Evolutionary conservation across 2,797 vertebrate genomes (phyloP).

Genomic region (Microhierax caerulescens): DNA sequence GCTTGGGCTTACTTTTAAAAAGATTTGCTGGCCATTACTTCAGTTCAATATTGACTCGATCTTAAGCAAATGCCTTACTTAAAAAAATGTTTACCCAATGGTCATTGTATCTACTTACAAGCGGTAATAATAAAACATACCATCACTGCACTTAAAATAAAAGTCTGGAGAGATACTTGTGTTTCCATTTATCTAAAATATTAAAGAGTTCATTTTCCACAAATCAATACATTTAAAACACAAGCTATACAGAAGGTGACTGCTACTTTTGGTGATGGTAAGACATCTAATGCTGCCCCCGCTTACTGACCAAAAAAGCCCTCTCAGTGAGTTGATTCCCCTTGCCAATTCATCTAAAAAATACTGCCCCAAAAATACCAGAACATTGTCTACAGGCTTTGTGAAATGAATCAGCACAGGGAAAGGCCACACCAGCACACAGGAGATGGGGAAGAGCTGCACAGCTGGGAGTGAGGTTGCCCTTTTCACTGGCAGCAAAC

Average conservation of each 20-base stretch:
- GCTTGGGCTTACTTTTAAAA: not conserved
- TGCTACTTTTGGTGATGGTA: not conserved
- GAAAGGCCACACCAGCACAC: not conserved
- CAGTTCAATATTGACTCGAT: conserved; percentile 11
- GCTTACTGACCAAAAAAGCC: not conserved
- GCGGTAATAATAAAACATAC: not conserved
- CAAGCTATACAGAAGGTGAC: not conserved
- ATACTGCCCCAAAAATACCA: not conserved
- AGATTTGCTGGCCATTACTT: not conserved
- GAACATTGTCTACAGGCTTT: not conserved
- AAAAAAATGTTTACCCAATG: not conserved
- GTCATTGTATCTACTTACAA: not conserved
- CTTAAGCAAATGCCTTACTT: conserved; percentile 18
- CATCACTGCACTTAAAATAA: conserved; percentile 2
- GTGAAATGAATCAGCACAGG: not conserved
- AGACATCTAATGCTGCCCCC: not conserved
- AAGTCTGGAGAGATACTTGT: not conserved
- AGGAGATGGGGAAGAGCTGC: not conserved
- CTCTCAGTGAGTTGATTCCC: not conserved
- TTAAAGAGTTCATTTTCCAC: not conserved
- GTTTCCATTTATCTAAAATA: conserved; percentile 50
- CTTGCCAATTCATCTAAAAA: not conserved
- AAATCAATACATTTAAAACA: conserved; percentile 23
- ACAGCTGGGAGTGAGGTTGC: not conserved
- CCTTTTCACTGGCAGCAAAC: not conserved